Conservation (phyloP, 2,113 vertebrate genomes). For the Arizona elegans region DNA sequence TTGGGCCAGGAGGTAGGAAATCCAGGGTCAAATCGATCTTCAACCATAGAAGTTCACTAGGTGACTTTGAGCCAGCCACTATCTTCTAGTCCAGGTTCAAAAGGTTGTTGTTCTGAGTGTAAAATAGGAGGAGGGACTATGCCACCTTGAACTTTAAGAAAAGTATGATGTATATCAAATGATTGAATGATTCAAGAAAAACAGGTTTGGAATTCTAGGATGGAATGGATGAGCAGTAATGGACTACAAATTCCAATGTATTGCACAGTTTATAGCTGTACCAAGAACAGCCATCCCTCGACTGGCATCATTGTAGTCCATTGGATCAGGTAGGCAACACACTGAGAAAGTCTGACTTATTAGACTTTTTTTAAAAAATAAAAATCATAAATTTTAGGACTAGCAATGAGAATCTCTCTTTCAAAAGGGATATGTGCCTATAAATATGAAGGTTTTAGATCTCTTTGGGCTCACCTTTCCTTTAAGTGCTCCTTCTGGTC, state of each 20-base stretch:
- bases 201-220: background rate
- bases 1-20: background rate
- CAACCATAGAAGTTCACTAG: background rate
- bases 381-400: background rate
- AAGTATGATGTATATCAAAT: background rate
- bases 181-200: background rate
- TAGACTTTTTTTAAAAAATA: background rate
- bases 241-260: background rate
- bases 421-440: background rate
- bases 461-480: slow-evolving; percentile 79
- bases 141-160: background rate
- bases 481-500: slow-evolving; percentile 84
- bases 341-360: background rate
- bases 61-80: background rate
- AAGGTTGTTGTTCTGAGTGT: background rate
- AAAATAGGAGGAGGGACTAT: background rate
- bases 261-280: background rate
- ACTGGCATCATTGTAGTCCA: background rate
- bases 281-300: background rate
- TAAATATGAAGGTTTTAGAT: background rate
- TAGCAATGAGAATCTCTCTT: background rate
- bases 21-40: background rate
- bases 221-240: background rate
- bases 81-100: background rate
- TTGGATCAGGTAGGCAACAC: background rate